Conservation (phyloP, 2,797 vertebrate genomes). For the Melopsittacus undulatus region DNA sequence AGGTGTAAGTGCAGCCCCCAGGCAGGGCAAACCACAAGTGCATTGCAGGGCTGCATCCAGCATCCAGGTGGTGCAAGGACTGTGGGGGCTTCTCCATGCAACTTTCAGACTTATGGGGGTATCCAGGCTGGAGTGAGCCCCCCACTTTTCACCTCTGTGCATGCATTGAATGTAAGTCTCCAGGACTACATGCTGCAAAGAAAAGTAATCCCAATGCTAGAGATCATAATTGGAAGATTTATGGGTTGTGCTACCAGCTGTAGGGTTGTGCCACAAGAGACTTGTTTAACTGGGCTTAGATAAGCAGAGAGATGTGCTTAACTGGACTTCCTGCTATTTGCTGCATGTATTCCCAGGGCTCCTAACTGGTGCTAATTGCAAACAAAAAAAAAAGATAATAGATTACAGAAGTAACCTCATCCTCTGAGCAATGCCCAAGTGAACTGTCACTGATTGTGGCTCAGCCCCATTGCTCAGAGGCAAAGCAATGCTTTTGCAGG, state of each 20-base stretch:
- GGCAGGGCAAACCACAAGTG: neutral
- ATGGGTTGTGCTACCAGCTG: neutral
- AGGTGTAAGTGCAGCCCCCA: fast-evolving
- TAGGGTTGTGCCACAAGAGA: neutral
- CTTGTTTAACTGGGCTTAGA: slow-evolving; percentile 29
- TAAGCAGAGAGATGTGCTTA: slow-evolving; percentile 33
- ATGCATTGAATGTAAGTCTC: neutral
- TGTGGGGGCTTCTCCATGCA: neutral
- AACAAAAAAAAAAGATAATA: slow-evolving; percentile 21
- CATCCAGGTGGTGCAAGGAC: neutral
- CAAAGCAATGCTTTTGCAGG: neutral
- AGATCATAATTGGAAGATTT: neutral
- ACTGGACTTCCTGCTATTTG: neutral
- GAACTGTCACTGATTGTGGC: neutral
- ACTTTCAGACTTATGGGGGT: neutral
- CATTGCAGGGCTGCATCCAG: fast-evolving
- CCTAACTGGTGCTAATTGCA: neutral
- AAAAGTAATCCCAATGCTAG: neutral
- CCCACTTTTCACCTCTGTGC: neutral
- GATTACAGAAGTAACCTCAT: slow-evolving; percentile 36
- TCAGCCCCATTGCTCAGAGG: neutral
- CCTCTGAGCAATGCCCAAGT: neutral
- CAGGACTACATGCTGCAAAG: neutral
- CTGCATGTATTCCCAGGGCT: slow-evolving; percentile 22
- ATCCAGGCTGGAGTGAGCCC: neutral